These are phyloP conservation scores for Tenrec ecaudatus DNA, from an alignment of 2,113 vertebrate genomes.

Conservation along the genomic window DNA sequence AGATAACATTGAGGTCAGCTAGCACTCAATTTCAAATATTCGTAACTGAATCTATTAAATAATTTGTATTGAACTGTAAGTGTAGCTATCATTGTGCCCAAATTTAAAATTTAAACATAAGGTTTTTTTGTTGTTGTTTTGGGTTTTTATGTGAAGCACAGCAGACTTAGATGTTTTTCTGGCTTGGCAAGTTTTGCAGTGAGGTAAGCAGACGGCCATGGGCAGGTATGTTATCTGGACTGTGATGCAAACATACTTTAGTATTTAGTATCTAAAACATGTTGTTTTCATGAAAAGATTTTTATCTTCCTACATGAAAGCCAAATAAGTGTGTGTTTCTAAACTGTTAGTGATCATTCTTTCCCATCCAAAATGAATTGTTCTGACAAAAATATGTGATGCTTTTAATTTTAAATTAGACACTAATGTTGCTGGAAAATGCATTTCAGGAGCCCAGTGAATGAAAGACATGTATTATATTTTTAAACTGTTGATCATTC, in stretches of 20 bases:
- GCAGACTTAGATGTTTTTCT: no score
- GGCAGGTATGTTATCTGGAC: not conserved
- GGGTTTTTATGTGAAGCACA: no score
- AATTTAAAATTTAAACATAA: constrained; percentile 34
- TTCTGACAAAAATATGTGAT: not conserved
- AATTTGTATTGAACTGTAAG: constrained; percentile 41
- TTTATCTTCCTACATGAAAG: constrained; percentile 32
- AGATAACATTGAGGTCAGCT: not conserved
- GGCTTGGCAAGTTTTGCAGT: no score
- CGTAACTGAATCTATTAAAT: constrained; percentile 51
- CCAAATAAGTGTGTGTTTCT: constrained; percentile 15
- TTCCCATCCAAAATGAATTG: constrained; percentile 31
- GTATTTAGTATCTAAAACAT: not conserved
- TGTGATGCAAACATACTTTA: not conserved
- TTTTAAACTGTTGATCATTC: constrained; percentile 28
- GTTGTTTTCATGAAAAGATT: constrained; percentile 31
- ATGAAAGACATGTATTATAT: not conserved
- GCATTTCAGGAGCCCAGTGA: not conserved
- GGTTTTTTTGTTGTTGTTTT: not conserved
- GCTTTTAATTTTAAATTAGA: constrained; percentile 37
- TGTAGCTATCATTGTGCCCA: not conserved
- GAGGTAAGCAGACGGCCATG: no score
- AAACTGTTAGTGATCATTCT: not conserved
- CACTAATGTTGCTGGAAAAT: constrained; percentile 20
- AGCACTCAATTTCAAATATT: constrained; percentile 58